Percentiles rank a stretch among this genome's conserved stretches.
Evolutionary conservation across 2,797 vertebrate species (phyloP).

Genomic region (Typhlichthys subterraneus): DNA sequence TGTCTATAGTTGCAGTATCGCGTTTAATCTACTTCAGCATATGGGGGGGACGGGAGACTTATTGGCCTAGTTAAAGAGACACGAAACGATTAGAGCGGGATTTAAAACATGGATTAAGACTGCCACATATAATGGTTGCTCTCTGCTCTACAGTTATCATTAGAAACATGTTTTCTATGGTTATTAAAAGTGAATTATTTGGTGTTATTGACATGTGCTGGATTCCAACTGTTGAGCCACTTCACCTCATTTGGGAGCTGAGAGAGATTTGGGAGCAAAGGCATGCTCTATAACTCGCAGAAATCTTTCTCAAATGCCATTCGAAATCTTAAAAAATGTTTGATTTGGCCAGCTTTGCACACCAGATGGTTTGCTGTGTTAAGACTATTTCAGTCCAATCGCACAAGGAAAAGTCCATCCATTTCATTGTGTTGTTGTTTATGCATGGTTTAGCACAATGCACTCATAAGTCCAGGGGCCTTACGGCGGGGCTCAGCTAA

Average conservation of each 20-base stretch:
- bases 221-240: constrained; percentile 6
- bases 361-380: constrained; percentile 11
- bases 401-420: neutral
- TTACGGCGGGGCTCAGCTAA: too few relatives aligned
- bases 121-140: constrained; percentile 12
- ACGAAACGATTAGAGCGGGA: neutral
- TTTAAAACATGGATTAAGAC: neutral
- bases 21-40: constrained; percentile 16
- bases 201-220: constrained; percentile 13
- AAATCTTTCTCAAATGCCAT: neutral
- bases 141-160: constrained; percentile 15
- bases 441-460: too few relatives aligned
- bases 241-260: neutral
- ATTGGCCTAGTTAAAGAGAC: neutral
- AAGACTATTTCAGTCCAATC: neutral
- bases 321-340: neutral
- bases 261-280: constrained; percentile 1
- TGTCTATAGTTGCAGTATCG: constrained; percentile 14
- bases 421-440: too few relatives aligned
- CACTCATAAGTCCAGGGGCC: neutral
- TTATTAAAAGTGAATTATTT: constrained; percentile 18
- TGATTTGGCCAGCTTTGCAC: constrained; percentile 7
- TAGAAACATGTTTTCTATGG: constrained; percentile 12
- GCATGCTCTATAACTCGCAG: neutral
- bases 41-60: constrained; percentile 7